These are phyloP conservation scores for Hartigia nigra DNA, from an alignment of 2,888 invertebrate species.

Conservation along the genomic window DNA sequence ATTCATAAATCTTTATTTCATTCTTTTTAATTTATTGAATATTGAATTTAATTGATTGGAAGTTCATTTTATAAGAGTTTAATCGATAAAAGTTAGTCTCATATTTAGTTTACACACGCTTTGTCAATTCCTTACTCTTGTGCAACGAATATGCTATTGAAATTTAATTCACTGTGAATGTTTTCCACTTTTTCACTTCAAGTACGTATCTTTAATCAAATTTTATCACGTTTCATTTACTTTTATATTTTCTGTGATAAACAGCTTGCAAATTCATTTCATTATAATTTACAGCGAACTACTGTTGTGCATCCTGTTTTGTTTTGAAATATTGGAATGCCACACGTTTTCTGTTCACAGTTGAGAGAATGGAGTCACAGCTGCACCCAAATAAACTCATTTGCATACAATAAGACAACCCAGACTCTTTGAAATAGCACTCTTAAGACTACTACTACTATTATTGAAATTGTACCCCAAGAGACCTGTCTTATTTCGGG, in stretches of 20 bases:
- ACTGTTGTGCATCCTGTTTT: conserved; percentile 10
- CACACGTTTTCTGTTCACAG: conserved; percentile 18
- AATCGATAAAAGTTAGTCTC: background rate
- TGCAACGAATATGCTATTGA: background rate
- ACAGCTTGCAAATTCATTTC: background rate
- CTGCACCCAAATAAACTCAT: conserved; percentile 41
- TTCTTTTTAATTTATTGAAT: background rate
- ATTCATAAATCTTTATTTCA: background rate
- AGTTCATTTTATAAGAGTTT: background rate
- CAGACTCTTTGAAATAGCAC: conserved; percentile 12
- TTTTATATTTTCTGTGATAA: background rate
- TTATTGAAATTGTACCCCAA: background rate
- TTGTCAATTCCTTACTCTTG: background rate
- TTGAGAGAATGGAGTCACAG: conserved; percentile 37
- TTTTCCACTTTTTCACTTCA: background rate
- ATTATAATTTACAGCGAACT: background rate
- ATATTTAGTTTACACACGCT: background rate
- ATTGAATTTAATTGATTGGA: background rate
- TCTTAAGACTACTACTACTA: background rate
- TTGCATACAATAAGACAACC: conserved; percentile 36
- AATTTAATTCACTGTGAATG: background rate
- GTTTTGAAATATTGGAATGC: conserved; percentile 15
- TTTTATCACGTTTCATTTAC: background rate
- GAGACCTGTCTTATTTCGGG: background rate
- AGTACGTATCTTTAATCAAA: background rate